Percentiles rank a stretch among this genome's conserved stretches.
These are phyloP conservation scores for Melipona beecheii DNA, from an alignment of 2,888 invertebrate species.

Conservation along the genomic window DNA sequence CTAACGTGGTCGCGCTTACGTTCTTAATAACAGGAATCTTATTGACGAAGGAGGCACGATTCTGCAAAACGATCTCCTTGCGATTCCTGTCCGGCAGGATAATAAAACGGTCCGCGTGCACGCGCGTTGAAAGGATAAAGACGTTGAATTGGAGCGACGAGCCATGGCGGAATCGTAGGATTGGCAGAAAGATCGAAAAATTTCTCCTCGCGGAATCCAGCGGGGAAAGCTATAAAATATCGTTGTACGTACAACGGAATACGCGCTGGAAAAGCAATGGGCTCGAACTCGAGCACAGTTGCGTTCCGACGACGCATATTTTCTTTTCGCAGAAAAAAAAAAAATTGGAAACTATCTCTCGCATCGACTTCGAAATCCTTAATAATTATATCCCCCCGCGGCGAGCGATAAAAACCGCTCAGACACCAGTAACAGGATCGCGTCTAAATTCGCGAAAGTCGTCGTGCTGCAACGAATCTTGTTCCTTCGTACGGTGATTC, in stretches of 20 bases:
- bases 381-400: background rate
- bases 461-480: background rate
- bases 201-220: slow-evolving; percentile 45
- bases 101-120: background rate
- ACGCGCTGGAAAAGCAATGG: slow-evolving; percentile 2
- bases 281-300: background rate
- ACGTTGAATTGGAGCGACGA: background rate
- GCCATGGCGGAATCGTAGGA: background rate
- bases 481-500: background rate
- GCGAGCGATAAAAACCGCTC: background rate
- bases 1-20: background rate
- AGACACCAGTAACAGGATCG: slow-evolving; percentile 6
- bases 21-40: slow-evolving; percentile 21
- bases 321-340: background rate
- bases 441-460: slow-evolving; percentile 41
- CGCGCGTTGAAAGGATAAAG: background rate
- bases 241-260: slow-evolving; percentile 18
- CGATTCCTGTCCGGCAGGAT: background rate
- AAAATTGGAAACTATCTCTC: background rate
- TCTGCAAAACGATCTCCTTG: background rate
- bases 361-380: background rate
- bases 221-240: slow-evolving; percentile 53
- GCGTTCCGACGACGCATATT: slow-evolving; percentile 18
- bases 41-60: background rate
- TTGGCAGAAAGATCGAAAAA: slow-evolving; percentile 17